These are phyloP conservation scores for Magallana gigas DNA, from an alignment of 1,140 invertebrate species.

Conservation along the genomic window DNA sequence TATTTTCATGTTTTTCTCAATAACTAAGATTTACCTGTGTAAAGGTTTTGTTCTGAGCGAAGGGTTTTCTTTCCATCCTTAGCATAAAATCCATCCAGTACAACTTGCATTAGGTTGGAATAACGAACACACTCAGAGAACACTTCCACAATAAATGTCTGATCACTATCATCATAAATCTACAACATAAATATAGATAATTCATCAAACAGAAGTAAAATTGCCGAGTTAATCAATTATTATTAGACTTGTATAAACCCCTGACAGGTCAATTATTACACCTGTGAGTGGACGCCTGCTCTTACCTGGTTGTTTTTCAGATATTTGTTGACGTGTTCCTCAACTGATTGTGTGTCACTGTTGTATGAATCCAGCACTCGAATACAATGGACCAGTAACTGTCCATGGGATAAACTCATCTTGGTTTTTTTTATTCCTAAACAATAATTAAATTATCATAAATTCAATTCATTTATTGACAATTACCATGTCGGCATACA, in stretches of 20 bases:
- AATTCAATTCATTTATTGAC: too few relatives aligned
- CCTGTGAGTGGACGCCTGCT: neutral
- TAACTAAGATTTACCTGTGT: slow-evolving; percentile 65
- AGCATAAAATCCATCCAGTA: slow-evolving; percentile 74
- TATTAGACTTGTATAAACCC: too few relatives aligned
- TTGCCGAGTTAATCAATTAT: too few relatives aligned
- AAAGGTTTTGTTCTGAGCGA: slow-evolving; percentile 72
- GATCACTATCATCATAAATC: slow-evolving; percentile 71
- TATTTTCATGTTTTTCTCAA: too few relatives aligned
- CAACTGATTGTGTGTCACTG: slow-evolving; percentile 66
- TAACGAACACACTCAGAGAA: slow-evolving; percentile 76
- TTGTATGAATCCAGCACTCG: slow-evolving; percentile 69
- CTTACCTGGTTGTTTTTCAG: slow-evolving; percentile 63
- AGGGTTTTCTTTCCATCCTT: slow-evolving; percentile 75
- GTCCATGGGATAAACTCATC: slow-evolving; percentile 64
- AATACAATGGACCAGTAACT: slow-evolving; percentile 65
- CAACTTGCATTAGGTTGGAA: slow-evolving; percentile 66
- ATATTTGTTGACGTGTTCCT: slow-evolving; percentile 73
- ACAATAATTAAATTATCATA: too few relatives aligned
- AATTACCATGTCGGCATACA: too few relatives aligned
- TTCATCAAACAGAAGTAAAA: too few relatives aligned
- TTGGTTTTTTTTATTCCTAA: neutral
- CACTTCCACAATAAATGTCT: slow-evolving; percentile 75
- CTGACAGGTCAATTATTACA: too few relatives aligned
- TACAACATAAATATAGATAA: slow-evolving; percentile 52